Conservation (phyloP, 2,113 vertebrate genomes). For the Oncorhynchus kisutch region DNA sequence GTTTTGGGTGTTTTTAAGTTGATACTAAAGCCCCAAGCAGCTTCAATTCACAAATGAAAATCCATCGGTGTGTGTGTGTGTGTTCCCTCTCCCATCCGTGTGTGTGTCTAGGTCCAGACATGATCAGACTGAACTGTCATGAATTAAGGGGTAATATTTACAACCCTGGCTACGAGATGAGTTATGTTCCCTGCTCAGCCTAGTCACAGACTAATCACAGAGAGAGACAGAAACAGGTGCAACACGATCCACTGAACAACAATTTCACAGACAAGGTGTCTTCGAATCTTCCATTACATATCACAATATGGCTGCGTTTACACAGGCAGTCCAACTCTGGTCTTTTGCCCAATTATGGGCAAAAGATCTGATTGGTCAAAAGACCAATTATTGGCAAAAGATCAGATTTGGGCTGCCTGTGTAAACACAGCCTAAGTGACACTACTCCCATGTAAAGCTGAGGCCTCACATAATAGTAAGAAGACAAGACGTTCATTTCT, state of each 20-base stretch:
- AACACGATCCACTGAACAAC: slow-evolving; percentile 50
- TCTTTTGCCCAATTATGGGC: no score
- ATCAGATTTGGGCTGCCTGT: neutral
- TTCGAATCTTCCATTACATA: no score
- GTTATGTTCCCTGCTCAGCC: slow-evolving; percentile 52
- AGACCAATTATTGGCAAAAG: no score
- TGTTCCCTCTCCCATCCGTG: neutral
- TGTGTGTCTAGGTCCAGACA: slow-evolving; percentile 20
- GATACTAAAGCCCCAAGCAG: slow-evolving; percentile 57
- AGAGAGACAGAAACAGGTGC: slow-evolving; percentile 55
- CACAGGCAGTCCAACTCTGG: no score
- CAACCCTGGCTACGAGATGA: slow-evolving; percentile 54
- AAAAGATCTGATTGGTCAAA: no score
- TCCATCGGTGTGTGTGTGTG: slow-evolving; percentile 45
- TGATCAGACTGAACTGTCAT: slow-evolving; percentile 42
- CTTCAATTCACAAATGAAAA: slow-evolving; percentile 41
- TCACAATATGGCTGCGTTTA: no score
- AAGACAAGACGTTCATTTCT: slow-evolving; percentile 45
- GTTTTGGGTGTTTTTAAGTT: slow-evolving; percentile 66
- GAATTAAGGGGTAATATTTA: slow-evolving; percentile 58
- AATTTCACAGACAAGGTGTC: slow-evolving; percentile 57
- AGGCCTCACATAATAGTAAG: slow-evolving; percentile 41
- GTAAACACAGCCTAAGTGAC: neutral
- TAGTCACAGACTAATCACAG: slow-evolving; percentile 65
- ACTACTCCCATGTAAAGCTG: slow-evolving; percentile 50